Conservation (phyloP, 2,797 vertebrate species). For the Hydrophis major region DNA sequence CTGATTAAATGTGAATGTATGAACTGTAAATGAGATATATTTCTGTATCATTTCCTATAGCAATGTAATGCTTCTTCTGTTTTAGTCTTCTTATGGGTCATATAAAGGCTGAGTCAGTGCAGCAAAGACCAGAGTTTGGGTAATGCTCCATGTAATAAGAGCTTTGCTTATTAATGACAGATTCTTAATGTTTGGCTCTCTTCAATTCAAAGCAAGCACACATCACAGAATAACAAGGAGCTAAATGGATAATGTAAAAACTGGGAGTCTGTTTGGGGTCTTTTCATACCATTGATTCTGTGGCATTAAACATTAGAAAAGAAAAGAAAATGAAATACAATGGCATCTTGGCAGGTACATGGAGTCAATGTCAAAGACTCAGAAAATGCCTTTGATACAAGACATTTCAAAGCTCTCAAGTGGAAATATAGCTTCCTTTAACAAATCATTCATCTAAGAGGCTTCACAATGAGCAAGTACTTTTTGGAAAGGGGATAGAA, state of each 20-base stretch:
- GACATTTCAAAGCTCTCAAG: slow-evolving; percentile 19
- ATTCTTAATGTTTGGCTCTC: background rate
- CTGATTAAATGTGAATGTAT: too few species aligned
- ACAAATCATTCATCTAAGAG: slow-evolving; percentile 19
- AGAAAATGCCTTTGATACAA: background rate
- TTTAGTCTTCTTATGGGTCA: background rate
- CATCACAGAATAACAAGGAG: background rate
- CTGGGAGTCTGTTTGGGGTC: background rate
- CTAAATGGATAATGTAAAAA: slow-evolving; percentile 18
- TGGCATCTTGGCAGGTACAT: slow-evolving; percentile 23
- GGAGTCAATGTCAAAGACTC: slow-evolving; percentile 17
- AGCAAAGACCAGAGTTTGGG: slow-evolving; percentile 4
- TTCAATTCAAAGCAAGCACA: background rate
- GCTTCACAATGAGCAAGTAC: background rate
- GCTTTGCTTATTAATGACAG: slow-evolving; percentile 1
- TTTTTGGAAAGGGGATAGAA: background rate
- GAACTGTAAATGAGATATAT: background rate
- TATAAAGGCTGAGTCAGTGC: background rate
- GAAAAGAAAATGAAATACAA: background rate
- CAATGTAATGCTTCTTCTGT: background rate
- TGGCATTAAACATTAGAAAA: background rate
- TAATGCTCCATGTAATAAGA: slow-evolving; percentile 11
- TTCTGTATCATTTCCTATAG: background rate
- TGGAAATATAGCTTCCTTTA: slow-evolving; percentile 23
- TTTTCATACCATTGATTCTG: background rate